Base-by-base conservation (phyloP, 2,888 invertebrate genomes). In the Lissonota sp. region DNA sequence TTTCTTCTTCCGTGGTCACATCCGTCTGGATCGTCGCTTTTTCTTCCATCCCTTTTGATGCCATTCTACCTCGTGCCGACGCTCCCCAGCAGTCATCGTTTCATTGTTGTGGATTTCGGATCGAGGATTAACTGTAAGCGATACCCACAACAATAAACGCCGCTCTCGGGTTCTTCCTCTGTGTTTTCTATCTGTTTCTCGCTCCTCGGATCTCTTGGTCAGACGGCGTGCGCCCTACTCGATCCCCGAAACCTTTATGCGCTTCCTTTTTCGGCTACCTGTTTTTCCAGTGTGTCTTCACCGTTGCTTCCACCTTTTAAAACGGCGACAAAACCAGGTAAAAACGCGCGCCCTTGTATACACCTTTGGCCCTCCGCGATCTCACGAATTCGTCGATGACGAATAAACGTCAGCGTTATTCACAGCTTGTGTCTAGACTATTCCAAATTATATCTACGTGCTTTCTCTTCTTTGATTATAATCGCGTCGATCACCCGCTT, bases 101-200 rank as follows among this genome's bases (percentile, higher is more conserved):
- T 81, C 79, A 86, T 86, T 87, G 84, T 86, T 84, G 85, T 85
- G 82, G 85, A 80, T 86, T 87, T 80, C 83, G 85, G 80, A 86
- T 87, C 85, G 84, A 79, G 87, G 88, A 88, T 88, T 88, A 88
- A 88, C 87, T 88, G 88, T 88, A 88, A 88, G 86, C 88, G 88
- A 88, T 88, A 88, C 87, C 86, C 86, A 85, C 84, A 87, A 87
- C 85, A 87, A 85, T 80, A 85, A 82, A 71, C 79, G 14, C 55
- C 62, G 14, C 10, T 49, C 63, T 26, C 26, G 26, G 26, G 26
- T 1, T 26, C 26, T 26, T 26, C 3, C 26, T 26, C 26, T 3
- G 26, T 26, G 26, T 26, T 26, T 26, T 26, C 26, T 26, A 26
- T 26, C 62, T 42, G 26, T 67, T 66, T 16, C 16, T 44, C 10